Base-by-base conservation (phyloP, 2,113 vertebrate genomes). In the Anser cygnoides region DNA sequence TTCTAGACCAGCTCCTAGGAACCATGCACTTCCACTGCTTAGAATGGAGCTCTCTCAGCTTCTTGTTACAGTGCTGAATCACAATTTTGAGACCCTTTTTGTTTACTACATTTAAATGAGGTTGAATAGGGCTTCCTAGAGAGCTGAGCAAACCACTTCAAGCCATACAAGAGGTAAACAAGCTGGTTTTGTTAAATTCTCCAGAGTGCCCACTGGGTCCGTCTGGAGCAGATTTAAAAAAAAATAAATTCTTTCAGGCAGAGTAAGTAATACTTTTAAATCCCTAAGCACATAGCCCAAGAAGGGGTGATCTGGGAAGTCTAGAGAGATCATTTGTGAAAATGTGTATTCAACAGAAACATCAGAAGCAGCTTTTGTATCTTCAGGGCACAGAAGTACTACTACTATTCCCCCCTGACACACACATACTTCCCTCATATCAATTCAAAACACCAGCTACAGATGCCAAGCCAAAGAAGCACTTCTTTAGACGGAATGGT, bases 41-140 rank as follows among this genome's bases (percentile, higher is more conserved):
- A 96, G 92, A 95, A 95, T 85, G 82, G 93, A 95, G 88, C 31
- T 8, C 89, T 94, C 94, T 91, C 89, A 87, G 84, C 92, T 94
- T 93, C 89, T 94, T 93, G 91, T 92, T 95, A 80, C 87, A 85
- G 92, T 28, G 66, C 35, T 96, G 91, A 96, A 95, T 94, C 90
- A 89, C 91, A 97, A 70, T 92, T 89, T 87, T 83, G 84, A 96
- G 94, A 94, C 81, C 81, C 89, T 96, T 95, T 95, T 94, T 94
- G 96, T 95, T 95, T 95, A 86, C 90, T 73, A 93, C 82, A 95
- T 95, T 95, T 95, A 97, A 96, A 96, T 95, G 84, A 95, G 57
- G 80, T 82, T 95, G 93, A 95, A 96, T 78, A 96, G 95, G 73
- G 77, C 85, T 96, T 97, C 95, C 94, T 93, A 95, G 92, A 94